These are phyloP conservation scores for Petrolisthes manimaculis DNA, from an alignment of 2,888 invertebrate genomes.

Conservation along the genomic window DNA sequence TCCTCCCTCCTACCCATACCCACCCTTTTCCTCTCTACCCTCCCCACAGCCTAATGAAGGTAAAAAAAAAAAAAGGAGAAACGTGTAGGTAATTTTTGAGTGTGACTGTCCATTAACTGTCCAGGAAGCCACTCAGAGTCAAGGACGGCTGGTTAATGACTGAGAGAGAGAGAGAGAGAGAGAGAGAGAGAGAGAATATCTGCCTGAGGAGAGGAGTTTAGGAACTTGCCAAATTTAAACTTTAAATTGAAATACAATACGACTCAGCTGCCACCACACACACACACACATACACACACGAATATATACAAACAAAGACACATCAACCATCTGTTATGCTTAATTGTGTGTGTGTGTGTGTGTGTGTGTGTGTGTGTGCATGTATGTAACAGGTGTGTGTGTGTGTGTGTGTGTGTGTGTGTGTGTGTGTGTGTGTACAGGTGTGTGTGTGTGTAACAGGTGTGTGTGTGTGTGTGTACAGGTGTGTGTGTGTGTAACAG, in stretches of 20 bases:
- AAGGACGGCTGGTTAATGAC: neutral
- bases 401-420: neutral
- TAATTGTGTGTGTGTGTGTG: too few species aligned
- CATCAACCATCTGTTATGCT: neutral
- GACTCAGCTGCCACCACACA: neutral
- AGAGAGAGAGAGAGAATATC: neutral
- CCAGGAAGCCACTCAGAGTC: neutral
- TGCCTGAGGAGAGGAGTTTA: neutral
- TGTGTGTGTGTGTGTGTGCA: too few species aligned
- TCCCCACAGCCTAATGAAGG: too few species aligned
- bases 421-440: too few species aligned
- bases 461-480: too few species aligned
- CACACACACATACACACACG: neutral
- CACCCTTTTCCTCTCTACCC: too few species aligned
- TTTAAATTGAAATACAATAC: neutral
- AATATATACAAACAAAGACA: neutral
- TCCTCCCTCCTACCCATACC: too few species aligned
- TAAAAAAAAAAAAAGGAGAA: too few species aligned
- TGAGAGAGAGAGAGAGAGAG: slow-evolving; percentile 12
- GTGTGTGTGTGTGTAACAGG: too few species aligned
- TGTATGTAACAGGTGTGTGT: too few species aligned
- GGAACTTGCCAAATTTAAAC: neutral
- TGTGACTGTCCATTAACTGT: neutral
- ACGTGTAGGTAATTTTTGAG: too few species aligned
- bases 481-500: too few species aligned